A percentile compares a stretch with the other conserved stretches of the same genome.
Evolutionary conservation across 2,797 vertebrate genomes (phyloP).

Genomic region (Poecile montanus): DNA sequence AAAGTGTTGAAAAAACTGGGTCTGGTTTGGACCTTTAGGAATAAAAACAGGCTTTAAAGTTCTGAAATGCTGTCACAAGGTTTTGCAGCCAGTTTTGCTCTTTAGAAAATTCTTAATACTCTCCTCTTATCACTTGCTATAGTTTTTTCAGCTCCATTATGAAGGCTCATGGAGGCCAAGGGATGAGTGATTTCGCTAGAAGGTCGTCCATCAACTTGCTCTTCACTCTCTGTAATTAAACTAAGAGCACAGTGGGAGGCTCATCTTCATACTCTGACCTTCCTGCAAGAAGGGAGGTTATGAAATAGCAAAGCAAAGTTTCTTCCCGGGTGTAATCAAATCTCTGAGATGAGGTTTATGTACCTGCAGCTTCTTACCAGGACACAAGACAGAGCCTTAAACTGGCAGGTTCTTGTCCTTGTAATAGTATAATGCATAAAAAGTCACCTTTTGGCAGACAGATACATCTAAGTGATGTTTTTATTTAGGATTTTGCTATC

Average conservation of each 20-base stretch:
- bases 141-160: neutral
- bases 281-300: slow-evolving; percentile 1
- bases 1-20: neutral
- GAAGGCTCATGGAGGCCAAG: neutral
- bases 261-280: slow-evolving; percentile 44
- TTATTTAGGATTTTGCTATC: neutral
- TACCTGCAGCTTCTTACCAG: neutral
- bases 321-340: neutral
- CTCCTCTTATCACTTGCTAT: neutral
- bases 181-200: slow-evolving; percentile 14
- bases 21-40: neutral
- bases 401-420: neutral
- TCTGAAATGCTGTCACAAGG: neutral
- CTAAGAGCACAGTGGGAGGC: slow-evolving; percentile 24
- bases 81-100: neutral
- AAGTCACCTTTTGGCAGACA: neutral
- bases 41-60: neutral
- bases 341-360: neutral
- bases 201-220: slow-evolving; percentile 35
- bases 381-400: neutral
- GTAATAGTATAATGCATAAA: neutral
- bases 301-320: neutral
- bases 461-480: fast-evolving
- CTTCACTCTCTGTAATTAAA: slow-evolving; percentile 36
- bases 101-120: neutral